Evolutionary conservation across 2,113 vertebrate species (phyloP), one percentile per base, ranked within the genome.

Genomic region (Paramormyrops kingsleyae): DNA sequence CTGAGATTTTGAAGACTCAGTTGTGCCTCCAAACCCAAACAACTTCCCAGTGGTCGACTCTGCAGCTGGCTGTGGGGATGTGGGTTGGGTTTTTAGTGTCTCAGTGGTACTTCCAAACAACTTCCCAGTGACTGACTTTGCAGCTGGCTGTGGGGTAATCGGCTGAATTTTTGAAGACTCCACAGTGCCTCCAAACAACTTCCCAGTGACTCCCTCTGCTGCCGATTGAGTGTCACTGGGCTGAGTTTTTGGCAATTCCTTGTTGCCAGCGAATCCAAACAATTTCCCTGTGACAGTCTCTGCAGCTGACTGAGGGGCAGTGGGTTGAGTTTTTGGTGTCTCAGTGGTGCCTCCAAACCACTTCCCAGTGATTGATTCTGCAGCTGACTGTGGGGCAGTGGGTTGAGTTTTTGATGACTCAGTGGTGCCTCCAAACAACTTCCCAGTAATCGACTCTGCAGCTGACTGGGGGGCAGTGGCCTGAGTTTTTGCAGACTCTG

Each of bases 231-330:
- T 9, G 46, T 24, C 47, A 86, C 19, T 50, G 42, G 47, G 47
- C n/a, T 86, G 83, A 50, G 84, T 15, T 31, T 87, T 87, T 10
- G 49, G 2, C 0, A 27, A 12, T 46, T 87, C 84, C 5, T 47
- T 87, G 0, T 6, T 52, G 8, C 12, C 47, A 50, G 9, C 0
- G 17, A 87, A 39, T 24, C 84, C 84, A 87, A 87, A 87, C 47
- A 87, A 47, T 10, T 87, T 87, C 50, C 97, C 97, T 21, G 97
- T 97, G 12, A 97, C 95, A 1, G 94, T 95, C 91, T 97, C 97
- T 1, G 91, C n/a, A 39, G 92, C 2, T 35, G 62, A 27, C 62
- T 70, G 24, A 4, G 62, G 62, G 62, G 6, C 59, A 62, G 21
- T 62, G 21, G 19, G 24, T 24, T 62, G 59, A n/a, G 24, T n/a